A percentile compares a stretch with the other conserved stretches of the same genome.
Conservation (phyloP, 2,888 invertebrate species). For the Torymus aiolomorphi region DNA sequence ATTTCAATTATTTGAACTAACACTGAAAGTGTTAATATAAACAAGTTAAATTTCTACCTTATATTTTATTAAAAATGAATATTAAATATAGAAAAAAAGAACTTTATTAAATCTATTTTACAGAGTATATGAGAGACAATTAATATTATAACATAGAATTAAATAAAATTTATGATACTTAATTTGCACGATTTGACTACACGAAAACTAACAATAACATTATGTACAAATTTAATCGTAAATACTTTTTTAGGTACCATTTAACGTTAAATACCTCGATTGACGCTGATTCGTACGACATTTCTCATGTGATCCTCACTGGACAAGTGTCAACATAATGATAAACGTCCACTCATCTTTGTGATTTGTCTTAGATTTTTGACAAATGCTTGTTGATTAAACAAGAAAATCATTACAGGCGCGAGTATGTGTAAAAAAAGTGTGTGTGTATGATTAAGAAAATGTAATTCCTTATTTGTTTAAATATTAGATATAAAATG, state of each 20-base stretch:
- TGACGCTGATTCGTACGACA: slow-evolving; percentile 49
- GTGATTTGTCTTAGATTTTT: slow-evolving; percentile 55
- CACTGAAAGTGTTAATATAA: background rate
- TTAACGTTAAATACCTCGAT: slow-evolving; percentile 46
- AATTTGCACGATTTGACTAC: slow-evolving; percentile 4
- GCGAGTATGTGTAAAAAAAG: slow-evolving; percentile 41
- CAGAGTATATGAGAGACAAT: slow-evolving; percentile 22
- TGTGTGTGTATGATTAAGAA: slow-evolving; percentile 50
- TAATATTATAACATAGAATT: background rate
- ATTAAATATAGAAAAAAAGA: background rate
- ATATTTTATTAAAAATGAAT: background rate
- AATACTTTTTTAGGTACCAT: slow-evolving; percentile 46
- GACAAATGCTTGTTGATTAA: slow-evolving; percentile 30
- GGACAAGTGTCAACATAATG: slow-evolving; percentile 51
- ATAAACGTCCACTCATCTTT: slow-evolving; percentile 48
- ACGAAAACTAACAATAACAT: slow-evolving; percentile 7
- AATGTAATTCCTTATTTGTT: no score
- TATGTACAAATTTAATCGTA: slow-evolving; percentile 14
- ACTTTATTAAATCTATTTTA: slow-evolving; percentile 24
- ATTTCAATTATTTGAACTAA: no score
- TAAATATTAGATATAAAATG: slow-evolving; percentile 55
- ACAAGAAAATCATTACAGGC: slow-evolving; percentile 41
- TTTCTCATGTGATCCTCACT: slow-evolving; percentile 53
- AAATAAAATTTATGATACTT: background rate
- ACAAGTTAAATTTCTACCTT: background rate